Conservation (phyloP, 1,140 invertebrate species). For the Dysdera silvatica region DNA sequence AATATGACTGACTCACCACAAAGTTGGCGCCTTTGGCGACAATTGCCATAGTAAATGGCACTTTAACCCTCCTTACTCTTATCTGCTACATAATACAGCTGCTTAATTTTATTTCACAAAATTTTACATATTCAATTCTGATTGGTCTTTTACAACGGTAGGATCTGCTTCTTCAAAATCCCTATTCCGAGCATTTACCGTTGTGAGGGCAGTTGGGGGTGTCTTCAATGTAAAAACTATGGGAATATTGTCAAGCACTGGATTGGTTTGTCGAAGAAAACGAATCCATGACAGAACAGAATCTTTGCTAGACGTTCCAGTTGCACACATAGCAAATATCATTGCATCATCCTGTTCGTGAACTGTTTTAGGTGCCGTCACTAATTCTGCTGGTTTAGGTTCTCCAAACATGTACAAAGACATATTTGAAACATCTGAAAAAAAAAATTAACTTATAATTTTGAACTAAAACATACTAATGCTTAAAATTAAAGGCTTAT, state of each 20-base stretch:
- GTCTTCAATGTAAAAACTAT: slow-evolving; percentile 64
- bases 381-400: slow-evolving; percentile 34
- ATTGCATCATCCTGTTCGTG: slow-evolving; percentile 93
- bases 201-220: slow-evolving; percentile 40
- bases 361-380: slow-evolving; percentile 51
- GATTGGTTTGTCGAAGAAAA: slow-evolving; percentile 69
- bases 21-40: too few species aligned
- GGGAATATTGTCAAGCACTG: slow-evolving; percentile 61
- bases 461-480: too few species aligned
- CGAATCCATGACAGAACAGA: slow-evolving; percentile 88
- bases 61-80: too few species aligned
- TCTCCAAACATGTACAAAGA: slow-evolving; percentile 37
- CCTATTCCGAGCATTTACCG: slow-evolving; percentile 7
- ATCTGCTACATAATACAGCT: too few species aligned
- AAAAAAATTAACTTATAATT: slow-evolving; percentile 26
- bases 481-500: too few species aligned
- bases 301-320: slow-evolving; percentile 65
- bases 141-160: too few species aligned
- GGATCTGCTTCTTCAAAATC: not conserved
- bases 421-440: slow-evolving; percentile 43
- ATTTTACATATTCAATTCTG: too few species aligned
- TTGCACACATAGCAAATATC: slow-evolving; percentile 75
- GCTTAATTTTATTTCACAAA: too few species aligned
- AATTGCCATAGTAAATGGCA: too few species aligned
- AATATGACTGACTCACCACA: too few species aligned